Conservation (phyloP, 1,140 invertebrate species). For the Contarinia nasturtii region DNA sequence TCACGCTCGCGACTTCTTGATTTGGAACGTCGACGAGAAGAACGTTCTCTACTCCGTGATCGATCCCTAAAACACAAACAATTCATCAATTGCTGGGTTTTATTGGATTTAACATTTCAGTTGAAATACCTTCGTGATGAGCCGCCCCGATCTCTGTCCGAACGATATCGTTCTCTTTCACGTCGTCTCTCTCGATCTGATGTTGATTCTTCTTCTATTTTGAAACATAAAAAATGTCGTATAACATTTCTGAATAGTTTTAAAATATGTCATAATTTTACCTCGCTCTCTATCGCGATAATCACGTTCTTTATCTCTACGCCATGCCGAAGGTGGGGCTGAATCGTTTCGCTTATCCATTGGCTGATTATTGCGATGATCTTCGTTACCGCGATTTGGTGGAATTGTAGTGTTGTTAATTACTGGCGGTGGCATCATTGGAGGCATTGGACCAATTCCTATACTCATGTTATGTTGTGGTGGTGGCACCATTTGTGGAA, state of each 20-base stretch:
- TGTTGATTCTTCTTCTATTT: conserved; percentile 20
- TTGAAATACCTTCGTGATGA: conserved; percentile 15
- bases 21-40: conserved; percentile 25
- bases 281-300: conserved; percentile 13
- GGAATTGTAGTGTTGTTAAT: conserved; percentile 26
- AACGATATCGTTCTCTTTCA: conserved; percentile 12
- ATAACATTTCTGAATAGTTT: conserved; percentile 11
- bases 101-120: conserved; percentile 12
- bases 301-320: conserved; percentile 16
- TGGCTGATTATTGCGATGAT: conserved; percentile 14
- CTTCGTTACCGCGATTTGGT: conserved; percentile 24
- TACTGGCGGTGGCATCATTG: conserved; percentile 12
- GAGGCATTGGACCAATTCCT: conserved; percentile 12
- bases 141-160: conserved; percentile 25
- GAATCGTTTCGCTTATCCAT: conserved; percentile 16
- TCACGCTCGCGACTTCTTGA: conserved; percentile 36
- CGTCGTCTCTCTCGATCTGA: conserved; percentile 6
- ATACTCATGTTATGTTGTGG: conserved; percentile 14
- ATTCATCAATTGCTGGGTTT: conserved; percentile 11
- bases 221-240: conserved; percentile 6
- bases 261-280: conserved; percentile 19
- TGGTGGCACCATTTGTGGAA: conserved; percentile 17
- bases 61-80: conserved; percentile 6
- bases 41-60: conserved; percentile 29
- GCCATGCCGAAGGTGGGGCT: conserved; percentile 14